Base-by-base conservation (phyloP, 2,888 invertebrate species). In the Lasioglossum villosulum region DNA sequence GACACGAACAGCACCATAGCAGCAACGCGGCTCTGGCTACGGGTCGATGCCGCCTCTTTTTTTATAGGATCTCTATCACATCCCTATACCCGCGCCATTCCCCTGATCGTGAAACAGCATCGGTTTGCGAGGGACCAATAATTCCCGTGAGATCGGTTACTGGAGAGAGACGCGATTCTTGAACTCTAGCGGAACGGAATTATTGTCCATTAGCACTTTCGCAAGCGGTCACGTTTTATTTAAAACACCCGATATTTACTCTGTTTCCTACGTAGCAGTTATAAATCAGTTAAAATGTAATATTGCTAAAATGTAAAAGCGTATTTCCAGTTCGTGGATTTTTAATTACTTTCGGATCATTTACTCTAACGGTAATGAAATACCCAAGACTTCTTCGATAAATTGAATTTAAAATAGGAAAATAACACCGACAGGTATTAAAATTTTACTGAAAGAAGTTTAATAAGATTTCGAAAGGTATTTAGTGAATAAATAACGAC, bases 111-210 rank as follows among this genome's bases (percentile, higher is more conserved):
- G 71, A 74, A 34, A 23, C 37, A 72, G 82, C 80, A 83, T 84
- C 83, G 71, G 59, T 84, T 42, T 78, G 73, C 79, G 79, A 86
- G 84, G 88, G 85, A 86, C 88, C 82, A 84, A 89, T 86, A 92
- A 91, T 89, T 88, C 93, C 89, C 92, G 66, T 37, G 93, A 91
- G 92, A 90, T 86, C 84, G 75, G 84, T 82, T 86, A 68, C 42
- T n/a, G 27, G 37, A 39, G 66, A 80, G 68, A 78, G 56, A 83
- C 56, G 83, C 59, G 66, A 66, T 74, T 48, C 84, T 34, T 34
- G 73, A 70, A 70, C 70, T 70, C 39, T 6, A n/a, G n/a, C 23
- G 5, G 6, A 16, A 14, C n/a, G 23, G 12, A n/a, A 70, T 39
- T 70, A 39, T 70, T n/a, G 23, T 70, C 39, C 39, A 39, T 39